Percentiles rank a stretch among this genome's conserved stretches.
These are phyloP conservation scores for Leucophenga varia DNA, from an alignment of 1,140 invertebrate genomes.

Conservation along the genomic window DNA sequence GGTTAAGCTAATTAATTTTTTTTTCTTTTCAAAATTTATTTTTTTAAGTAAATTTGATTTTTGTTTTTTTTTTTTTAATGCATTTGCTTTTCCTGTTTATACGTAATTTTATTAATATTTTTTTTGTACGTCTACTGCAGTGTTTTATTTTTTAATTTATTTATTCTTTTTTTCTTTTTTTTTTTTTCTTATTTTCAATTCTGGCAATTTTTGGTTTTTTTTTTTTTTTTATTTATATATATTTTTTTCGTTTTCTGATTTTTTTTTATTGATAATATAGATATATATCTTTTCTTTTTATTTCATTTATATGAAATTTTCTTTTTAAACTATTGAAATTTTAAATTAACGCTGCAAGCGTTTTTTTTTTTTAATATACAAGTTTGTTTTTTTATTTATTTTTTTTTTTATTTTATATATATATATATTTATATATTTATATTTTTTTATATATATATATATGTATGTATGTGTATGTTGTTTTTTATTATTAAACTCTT, in stretches of 20 bases:
- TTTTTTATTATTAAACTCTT: too few species aligned
- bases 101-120: slow-evolving; percentile 4
- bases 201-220: slow-evolving; percentile 23
- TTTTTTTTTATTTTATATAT: slow-evolving; percentile 12
- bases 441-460: slow-evolving; percentile 11
- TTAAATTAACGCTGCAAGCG: too few species aligned
- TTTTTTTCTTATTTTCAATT: slow-evolving; percentile 31
- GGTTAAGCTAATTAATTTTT: slow-evolving; percentile 51
- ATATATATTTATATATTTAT: slow-evolving; percentile 24
- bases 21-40: slow-evolving; percentile 21
- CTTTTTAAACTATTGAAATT: too few species aligned
- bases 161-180: slow-evolving; percentile 8
- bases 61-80: slow-evolving; percentile 27
- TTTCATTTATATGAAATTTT: too few species aligned
- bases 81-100: slow-evolving; percentile 24
- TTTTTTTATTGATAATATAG: slow-evolving; percentile 13
- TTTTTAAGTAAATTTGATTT: slow-evolving; percentile 1
- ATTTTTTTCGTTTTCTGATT: slow-evolving; percentile 28
- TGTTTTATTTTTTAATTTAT: slow-evolving; percentile 16
- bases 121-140: slow-evolving; percentile 42
- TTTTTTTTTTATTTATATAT: slow-evolving; percentile 13
- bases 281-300: too few species aligned
- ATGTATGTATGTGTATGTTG: slow-evolving; percentile 14
- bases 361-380: slow-evolving; percentile 27
- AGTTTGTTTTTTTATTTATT: slow-evolving; percentile 19